These are phyloP conservation scores for Tenrec ecaudatus DNA, from an alignment of 2,113 vertebrate genomes.

Conservation along the genomic window DNA sequence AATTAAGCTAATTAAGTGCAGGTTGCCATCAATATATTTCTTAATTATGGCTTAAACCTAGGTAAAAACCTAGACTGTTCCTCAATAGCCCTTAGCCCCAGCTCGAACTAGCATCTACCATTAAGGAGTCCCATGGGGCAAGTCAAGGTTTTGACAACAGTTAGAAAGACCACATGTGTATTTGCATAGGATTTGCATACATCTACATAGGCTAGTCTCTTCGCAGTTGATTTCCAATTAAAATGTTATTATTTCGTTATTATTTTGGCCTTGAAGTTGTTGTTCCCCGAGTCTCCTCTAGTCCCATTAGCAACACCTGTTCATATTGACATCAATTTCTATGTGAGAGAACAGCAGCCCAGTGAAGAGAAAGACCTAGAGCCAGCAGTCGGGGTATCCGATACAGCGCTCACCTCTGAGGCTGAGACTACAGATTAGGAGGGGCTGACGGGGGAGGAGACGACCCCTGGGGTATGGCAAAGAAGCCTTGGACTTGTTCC, in stretches of 20 bases:
- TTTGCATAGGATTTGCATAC: conserved; percentile 82
- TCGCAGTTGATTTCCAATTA: conserved; percentile 78
- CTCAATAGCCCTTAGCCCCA: conserved; percentile 70
- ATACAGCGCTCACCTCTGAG: no score
- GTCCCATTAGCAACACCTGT: conserved; percentile 74
- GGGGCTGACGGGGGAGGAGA: neutral
- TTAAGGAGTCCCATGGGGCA: conserved; percentile 77
- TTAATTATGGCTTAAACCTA: conserved; percentile 82
- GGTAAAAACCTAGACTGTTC: conserved; percentile 77
- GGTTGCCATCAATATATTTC: conserved; percentile 82
- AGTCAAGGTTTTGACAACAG: conserved; percentile 72
- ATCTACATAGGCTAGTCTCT: conserved; percentile 81
- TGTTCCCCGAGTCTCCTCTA: conserved; percentile 65
- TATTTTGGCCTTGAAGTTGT: conserved; percentile 75
- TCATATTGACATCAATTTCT: conserved; percentile 58
- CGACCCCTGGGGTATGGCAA: neutral
- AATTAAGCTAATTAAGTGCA: conserved; percentile 81
- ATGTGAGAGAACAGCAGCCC: neutral
- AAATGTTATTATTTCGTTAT: conserved; percentile 80
- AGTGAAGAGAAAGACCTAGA: neutral
- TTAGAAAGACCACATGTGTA: conserved; percentile 73
- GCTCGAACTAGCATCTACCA: conserved; percentile 67
- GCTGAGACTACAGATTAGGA: neutral
- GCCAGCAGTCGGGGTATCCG: neutral
- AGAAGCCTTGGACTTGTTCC: neutral